These are phyloP conservation scores for Eupeodes luniger DNA, from an alignment of 2,888 invertebrate species.

Conservation along the genomic window DNA sequence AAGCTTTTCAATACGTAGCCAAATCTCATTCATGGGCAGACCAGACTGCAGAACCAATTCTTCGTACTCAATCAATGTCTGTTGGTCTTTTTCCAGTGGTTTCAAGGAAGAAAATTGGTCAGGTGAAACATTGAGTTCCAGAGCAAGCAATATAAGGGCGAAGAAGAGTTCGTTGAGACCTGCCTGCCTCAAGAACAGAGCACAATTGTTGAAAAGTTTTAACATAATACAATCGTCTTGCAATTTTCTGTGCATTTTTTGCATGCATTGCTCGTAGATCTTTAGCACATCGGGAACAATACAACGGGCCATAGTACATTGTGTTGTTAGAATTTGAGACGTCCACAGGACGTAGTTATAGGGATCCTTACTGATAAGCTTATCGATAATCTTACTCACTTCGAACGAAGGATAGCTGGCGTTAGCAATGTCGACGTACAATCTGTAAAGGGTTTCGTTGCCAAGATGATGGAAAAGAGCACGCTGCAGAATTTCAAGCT, in stretches of 20 bases:
- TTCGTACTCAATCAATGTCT: constrained; percentile 85
- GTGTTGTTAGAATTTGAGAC: constrained; percentile 82
- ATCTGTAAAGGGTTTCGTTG: constrained; percentile 85
- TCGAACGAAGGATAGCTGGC: constrained; percentile 87
- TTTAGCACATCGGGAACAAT: constrained; percentile 86
- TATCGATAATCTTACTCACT: constrained; percentile 83
- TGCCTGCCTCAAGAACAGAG: constrained; percentile 88
- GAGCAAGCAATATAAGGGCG: constrained; percentile 88
- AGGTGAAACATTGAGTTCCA: constrained; percentile 87
- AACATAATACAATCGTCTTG: constrained; percentile 81
- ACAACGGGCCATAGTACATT: constrained; percentile 87
- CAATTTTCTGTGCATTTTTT: constrained; percentile 81
- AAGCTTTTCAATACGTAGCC: constrained; percentile 90
- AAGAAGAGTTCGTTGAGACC: constrained; percentile 91
- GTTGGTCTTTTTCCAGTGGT: constrained; percentile 80
- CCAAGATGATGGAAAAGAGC: constrained; percentile 86
- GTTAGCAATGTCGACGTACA: constrained; percentile 82
- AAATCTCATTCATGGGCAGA: constrained; percentile 89
- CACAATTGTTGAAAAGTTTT: constrained; percentile 84
- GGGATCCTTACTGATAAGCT: constrained; percentile 79
- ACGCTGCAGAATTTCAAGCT: constrained; percentile 87
- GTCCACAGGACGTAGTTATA: constrained; percentile 82
- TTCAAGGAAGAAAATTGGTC: constrained; percentile 81
- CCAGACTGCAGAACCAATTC: constrained; percentile 87
- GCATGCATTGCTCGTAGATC: constrained; percentile 85